phyloP scores from a whole-genome alignment of 2,888 invertebrate genomes.

The Eristalinus aeneus region DNA sequence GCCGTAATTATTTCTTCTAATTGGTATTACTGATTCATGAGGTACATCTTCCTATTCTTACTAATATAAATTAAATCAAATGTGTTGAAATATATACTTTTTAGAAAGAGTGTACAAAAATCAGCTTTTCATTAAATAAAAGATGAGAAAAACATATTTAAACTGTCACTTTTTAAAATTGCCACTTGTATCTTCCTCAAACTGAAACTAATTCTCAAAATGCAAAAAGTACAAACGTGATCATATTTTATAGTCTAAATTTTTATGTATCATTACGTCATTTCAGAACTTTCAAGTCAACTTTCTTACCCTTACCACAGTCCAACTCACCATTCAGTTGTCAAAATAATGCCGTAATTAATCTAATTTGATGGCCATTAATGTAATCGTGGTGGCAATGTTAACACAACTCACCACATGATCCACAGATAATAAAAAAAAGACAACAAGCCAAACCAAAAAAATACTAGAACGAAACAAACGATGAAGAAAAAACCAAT shows the following conservation, averaged over 20 bases:
- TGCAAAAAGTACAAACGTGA: too few species aligned
- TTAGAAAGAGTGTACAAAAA: too few species aligned
- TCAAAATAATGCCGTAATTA: slow-evolving; percentile 19
- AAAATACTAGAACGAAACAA: not conserved
- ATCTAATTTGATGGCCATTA: slow-evolving; percentile 45
- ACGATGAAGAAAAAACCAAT: slow-evolving; percentile 41
- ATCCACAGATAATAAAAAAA: slow-evolving; percentile 52
- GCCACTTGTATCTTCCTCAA: too few species aligned
- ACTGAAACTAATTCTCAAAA: too few species aligned
- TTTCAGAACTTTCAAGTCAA: not conserved
- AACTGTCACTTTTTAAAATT: too few species aligned
- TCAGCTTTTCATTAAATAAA: too few species aligned
- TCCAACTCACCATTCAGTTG: slow-evolving; percentile 2
- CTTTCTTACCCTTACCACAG: not conserved
- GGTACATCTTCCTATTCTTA: too few species aligned
- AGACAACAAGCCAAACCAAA: not conserved
- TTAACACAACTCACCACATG: slow-evolving; percentile 50
- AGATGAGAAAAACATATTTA: too few species aligned
- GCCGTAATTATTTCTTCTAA: too few species aligned
- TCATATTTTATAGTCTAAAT: not conserved
- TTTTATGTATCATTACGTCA: not conserved
- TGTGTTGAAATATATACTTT: too few species aligned
- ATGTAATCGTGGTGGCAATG: slow-evolving; percentile 49
- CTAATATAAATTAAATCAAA: too few species aligned
- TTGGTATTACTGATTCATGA: too few species aligned